Evolutionary conservation across 2,888 invertebrate genomes (phyloP), one percentile per base, ranked within the genome.

Genomic region (Tyria jacobaeae): DNA sequence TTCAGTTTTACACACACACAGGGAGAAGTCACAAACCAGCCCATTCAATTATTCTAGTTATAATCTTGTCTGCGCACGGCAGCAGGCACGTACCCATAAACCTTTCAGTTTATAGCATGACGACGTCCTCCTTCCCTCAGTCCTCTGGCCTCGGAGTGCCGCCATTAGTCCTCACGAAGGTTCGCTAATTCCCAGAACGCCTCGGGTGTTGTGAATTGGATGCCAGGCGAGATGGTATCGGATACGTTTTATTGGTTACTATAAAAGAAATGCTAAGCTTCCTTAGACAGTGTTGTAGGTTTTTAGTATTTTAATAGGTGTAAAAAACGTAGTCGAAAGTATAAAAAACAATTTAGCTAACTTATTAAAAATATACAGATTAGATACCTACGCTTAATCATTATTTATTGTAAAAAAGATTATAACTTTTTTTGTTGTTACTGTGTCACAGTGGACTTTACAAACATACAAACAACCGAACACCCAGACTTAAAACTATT

Each of bases 141-240:
- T 66, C 35, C 58, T 55, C 60, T 39, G 37, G 34, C 31, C 31
- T 48, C 57, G 10, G 47, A n/a, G 49, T 24, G n/a, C 60, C 35
- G 41, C 63, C 63, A 67, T 66, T 62, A 75, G 78, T 69, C 73
- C 69, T 76, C 73, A 57, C 66, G 64, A 68, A 65, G 75, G 73
- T 68, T 75, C 65, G 65, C 76, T 76, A 78, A 76, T 76, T 75
- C 78, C 75, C 76, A 60, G 64, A 65, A 67, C 70, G 64, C 70
- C 67, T 54, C 75, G 63, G 64, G 64, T 64, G 57, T 63, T 65
- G 63, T 65, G 66, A 73, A 57, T 69, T 65, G 73, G 73, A 66
- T 70, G 62, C 49, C 61, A 57, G 74, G 70, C 57, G 50, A 72
- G 67, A 68, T 70, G 62, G 60, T 68, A 76, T 56, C 52, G 34